Evolutionary conservation across 2,797 vertebrate genomes (phyloP).

Genomic region (Hoplostethus mediterraneus): DNA sequence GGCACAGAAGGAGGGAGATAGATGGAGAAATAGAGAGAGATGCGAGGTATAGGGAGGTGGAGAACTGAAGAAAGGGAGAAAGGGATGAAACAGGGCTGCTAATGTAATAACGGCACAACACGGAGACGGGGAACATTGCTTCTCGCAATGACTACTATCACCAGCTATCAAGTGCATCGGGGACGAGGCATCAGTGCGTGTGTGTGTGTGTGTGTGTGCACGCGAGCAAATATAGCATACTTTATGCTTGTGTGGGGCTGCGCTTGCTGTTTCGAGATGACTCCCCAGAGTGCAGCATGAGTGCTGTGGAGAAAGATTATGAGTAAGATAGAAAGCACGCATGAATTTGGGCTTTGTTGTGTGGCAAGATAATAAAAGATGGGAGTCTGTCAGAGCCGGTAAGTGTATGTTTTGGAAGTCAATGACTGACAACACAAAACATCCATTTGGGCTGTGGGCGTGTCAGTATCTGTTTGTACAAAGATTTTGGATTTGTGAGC

Average conservation of each 20-base stretch:
- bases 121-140: conserved; percentile 72
- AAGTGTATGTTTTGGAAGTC: conserved; percentile 79
- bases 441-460: conserved; percentile 70
- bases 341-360: conserved; percentile 80
- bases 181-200: conserved; percentile 40
- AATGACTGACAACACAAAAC: conserved; percentile 80
- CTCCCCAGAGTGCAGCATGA: conserved; percentile 75
- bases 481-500: conserved; percentile 58
- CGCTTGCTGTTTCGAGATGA: conserved; percentile 67
- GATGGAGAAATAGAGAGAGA: conserved; percentile 46
- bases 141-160: conserved; percentile 75
- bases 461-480: conserved; percentile 66
- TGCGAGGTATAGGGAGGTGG: conserved; percentile 34
- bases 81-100: conserved; percentile 65
- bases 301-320: conserved; percentile 77
- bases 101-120: conserved; percentile 80
- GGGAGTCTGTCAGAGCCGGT: conserved; percentile 65
- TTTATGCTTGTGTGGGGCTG: conserved; percentile 51
- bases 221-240: conserved; percentile 36
- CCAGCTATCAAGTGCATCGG: conserved; percentile 71
- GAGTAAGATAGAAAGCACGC: conserved; percentile 74
- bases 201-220: conserved; percentile 12
- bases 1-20: conserved; percentile 47
- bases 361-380: conserved; percentile 75
- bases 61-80: conserved; percentile 49